Conservation (phyloP, 2,113 vertebrate species). For the Rhipidura dahli region DNA sequence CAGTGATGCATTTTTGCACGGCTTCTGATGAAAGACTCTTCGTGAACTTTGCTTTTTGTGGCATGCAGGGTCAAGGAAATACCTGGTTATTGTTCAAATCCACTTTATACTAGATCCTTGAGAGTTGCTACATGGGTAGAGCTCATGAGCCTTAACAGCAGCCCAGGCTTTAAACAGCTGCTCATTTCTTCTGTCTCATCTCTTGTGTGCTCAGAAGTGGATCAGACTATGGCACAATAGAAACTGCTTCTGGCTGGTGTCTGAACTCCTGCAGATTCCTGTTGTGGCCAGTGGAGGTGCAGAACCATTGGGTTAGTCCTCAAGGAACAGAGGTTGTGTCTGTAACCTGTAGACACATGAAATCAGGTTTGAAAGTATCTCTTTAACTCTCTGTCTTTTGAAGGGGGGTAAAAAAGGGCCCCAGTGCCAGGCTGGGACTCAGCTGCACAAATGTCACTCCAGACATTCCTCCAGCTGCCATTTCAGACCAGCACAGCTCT, state of each 20-base stretch:
- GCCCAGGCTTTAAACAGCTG: not conserved
- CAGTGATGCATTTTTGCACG: not conserved
- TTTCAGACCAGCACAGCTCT: not conserved
- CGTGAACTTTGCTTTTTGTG: not conserved
- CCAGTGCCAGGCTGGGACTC: not conserved
- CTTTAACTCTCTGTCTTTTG: not conserved
- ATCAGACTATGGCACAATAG: not conserved
- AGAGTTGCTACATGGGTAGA: not conserved
- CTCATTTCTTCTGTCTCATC: not conserved
- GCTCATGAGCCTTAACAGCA: not conserved
- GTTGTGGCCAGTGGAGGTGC: not conserved
- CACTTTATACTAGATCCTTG: not conserved
- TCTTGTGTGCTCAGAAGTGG: not conserved
- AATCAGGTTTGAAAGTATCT: not conserved
- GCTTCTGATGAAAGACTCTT: not conserved
- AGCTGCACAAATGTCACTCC: not conserved
- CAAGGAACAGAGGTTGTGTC: not conserved
- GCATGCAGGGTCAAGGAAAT: not conserved
- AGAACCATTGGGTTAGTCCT: not conserved
- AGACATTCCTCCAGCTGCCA: not conserved
- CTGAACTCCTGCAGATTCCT: not conserved
- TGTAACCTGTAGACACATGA: not conserved
- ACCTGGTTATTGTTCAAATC: not conserved
- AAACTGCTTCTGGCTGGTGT: not conserved
- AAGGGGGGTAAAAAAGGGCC: not conserved